Base-by-base conservation (phyloP, 2,888 invertebrate species). In the Teinopalpus imperialis region DNA sequence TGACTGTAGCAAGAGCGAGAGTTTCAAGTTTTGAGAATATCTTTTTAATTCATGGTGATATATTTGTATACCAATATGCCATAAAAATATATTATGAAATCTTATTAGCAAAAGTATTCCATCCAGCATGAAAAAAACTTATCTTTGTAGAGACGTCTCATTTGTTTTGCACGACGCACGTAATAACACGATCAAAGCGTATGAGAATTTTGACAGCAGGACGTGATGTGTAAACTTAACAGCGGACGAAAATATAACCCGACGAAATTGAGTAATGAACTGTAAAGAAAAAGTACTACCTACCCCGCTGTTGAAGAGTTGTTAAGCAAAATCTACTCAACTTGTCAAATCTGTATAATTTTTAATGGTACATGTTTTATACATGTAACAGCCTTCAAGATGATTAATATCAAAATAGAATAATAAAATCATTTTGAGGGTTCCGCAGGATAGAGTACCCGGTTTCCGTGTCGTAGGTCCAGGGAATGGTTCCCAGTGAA, bases 181-280 rank as follows among this genome's bases (percentile, higher is more conserved):
- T 82, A 80, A 81, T 81, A 81, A 81, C 74, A 67, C 77, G 80
- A 83, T 82, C 81, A 83, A 81, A 79, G 79, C 80, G 80, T 81
- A 82, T 77, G 79, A 79, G 80, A 79, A 80, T 81, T 82, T 81
- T 81, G 81, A 81, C 80, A 71, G 69, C 48, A 60, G 60, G 52
- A 75, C 82, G 82, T 82, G 82, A 80, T 60, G 61, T 42, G 81
- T 68, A 77, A 73, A 63, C 73, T 71, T 69, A 71, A 79, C 43
- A 61, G 49, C 13, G 31, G 64, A 57, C 52, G 48, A 62, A 69
- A 66, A 67, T 66, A 64, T 63, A 69, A 66, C 51, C 29, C 12
- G 48, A 43, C 35, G 30, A 53, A 56, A 56, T 54, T 53, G 52
- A 53, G 57, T 57, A 59, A 57, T 53, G 49, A 50, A 51, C 53